These are phyloP conservation scores for Planococcus citri DNA, from an alignment of 1,140 invertebrate genomes.

Conservation along the genomic window DNA sequence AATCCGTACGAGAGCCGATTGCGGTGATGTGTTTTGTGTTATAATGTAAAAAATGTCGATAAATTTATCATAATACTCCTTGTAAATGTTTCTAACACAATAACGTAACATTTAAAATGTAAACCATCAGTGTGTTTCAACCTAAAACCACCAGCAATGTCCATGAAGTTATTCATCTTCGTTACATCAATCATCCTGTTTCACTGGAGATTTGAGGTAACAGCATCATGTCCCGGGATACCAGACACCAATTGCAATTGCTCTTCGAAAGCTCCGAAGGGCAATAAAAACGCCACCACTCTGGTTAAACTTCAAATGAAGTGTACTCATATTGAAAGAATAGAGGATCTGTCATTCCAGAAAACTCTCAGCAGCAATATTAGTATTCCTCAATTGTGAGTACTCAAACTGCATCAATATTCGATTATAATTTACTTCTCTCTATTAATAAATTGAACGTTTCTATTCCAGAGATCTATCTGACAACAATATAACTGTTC, in stretches of 20 bases:
- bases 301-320: background rate
- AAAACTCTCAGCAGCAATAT: background rate
- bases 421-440: background rate
- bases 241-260: background rate
- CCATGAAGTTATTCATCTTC: no score
- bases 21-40: no score
- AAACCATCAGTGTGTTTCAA: no score
- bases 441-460: background rate
- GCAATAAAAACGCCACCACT: background rate
- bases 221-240: background rate
- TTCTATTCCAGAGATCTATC: constrained; percentile 1
- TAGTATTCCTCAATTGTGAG: background rate
- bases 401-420: background rate
- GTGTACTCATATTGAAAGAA: background rate
- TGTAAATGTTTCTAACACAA: no score
- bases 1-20: no score
- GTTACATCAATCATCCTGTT: background rate
- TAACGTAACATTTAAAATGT: no score
- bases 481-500: background rate
- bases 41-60: no score
- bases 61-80: no score
- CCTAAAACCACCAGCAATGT: no score
- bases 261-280: background rate
- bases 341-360: background rate
- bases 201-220: background rate